Evolutionary conservation across 2,113 vertebrate species (phyloP).

Genomic region (Serinus canaria): DNA sequence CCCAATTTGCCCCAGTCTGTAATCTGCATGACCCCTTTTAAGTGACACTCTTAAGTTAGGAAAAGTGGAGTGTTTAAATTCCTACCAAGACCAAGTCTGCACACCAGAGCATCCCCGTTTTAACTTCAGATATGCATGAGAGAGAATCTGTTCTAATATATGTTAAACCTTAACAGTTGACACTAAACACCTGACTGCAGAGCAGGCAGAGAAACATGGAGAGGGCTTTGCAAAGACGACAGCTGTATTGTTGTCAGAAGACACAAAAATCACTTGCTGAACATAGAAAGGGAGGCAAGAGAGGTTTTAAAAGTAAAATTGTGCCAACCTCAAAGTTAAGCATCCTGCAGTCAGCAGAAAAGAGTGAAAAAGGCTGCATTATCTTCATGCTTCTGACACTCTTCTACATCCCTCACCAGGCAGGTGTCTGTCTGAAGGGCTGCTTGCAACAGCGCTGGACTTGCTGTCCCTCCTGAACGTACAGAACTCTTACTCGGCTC

Average conservation of each 20-base stretch:
- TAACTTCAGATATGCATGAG: neutral
- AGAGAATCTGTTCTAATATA: neutral
- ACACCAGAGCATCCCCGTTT: neutral
- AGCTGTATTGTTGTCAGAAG: neutral
- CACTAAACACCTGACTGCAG: neutral
- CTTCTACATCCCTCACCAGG: neutral
- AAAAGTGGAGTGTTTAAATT: neutral
- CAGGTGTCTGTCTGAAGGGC: neutral
- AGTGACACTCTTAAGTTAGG: neutral
- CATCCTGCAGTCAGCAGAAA: neutral
- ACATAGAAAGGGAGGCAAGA: neutral
- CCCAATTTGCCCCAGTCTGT: fast-evolving
- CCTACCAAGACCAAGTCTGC: too few relatives aligned
- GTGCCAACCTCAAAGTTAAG: neutral
- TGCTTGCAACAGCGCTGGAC: neutral
- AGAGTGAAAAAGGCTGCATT: neutral
- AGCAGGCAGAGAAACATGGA: neutral
- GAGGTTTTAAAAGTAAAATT: neutral
- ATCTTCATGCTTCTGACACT: neutral
- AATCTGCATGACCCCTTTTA: neutral
- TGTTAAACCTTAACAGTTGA: neutral
- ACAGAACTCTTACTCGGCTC: neutral
- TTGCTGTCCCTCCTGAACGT: neutral
- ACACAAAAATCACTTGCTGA: neutral
- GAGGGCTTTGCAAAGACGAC: neutral